Evolutionary conservation across 2,888 invertebrate species (phyloP).

Genomic region (Myathropa florea): DNA sequence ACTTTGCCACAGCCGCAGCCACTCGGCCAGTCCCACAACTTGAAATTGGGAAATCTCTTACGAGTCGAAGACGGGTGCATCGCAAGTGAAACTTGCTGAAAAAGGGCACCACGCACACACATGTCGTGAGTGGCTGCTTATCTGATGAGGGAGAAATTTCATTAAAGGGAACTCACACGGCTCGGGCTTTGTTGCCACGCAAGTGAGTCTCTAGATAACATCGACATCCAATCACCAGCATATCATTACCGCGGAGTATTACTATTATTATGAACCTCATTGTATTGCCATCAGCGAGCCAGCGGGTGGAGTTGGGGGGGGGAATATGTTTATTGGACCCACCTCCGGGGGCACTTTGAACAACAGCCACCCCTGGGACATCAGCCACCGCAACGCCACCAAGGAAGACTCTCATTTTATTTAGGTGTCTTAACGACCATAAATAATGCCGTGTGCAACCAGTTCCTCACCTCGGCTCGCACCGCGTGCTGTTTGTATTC

Average conservation of each 20-base stretch:
- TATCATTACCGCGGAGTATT: slow-evolving; percentile 17
- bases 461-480: neutral
- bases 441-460: slow-evolving; percentile 19
- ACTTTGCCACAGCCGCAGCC: neutral
- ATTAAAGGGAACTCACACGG: neutral
- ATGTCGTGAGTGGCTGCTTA: no score
- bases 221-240: slow-evolving; percentile 24
- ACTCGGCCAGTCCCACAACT: neutral
- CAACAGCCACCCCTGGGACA: neutral
- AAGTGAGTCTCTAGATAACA: neutral
- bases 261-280: slow-evolving; percentile 15
- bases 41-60: neutral
- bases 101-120: neutral
- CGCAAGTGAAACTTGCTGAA: neutral
- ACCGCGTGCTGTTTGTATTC: neutral
- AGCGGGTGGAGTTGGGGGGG: neutral
- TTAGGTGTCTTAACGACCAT: slow-evolving; percentile 46
- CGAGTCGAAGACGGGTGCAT: neutral
- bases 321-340: slow-evolving; percentile 10
- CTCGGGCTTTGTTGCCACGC: neutral
- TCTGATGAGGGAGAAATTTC: neutral
- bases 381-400: slow-evolving; percentile 12
- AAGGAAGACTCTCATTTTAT: slow-evolving; percentile 11
- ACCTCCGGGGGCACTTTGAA: slow-evolving; percentile 13
- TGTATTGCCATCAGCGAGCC: slow-evolving; percentile 8